Evolutionary conservation across 2,113 vertebrate species (phyloP).

Genomic region (Prochilodus magdalenae): DNA sequence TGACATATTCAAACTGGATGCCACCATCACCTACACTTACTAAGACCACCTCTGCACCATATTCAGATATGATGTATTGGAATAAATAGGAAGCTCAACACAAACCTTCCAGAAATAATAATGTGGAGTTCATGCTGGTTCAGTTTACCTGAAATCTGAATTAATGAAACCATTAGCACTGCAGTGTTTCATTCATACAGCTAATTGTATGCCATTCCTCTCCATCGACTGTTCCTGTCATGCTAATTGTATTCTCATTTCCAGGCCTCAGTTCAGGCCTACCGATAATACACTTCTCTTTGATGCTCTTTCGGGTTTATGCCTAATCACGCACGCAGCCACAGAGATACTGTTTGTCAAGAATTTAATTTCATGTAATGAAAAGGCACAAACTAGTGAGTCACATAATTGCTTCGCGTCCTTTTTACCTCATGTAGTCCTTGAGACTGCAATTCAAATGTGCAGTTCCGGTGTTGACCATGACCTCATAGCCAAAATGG

Average conservation of each 20-base stretch:
- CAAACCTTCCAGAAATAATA: not conserved
- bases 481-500: conserved; percentile 51
- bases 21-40: conserved; percentile 1
- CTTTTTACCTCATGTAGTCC: conserved; percentile 7
- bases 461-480: conserved; percentile 47
- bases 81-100: not conserved
- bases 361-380: conserved; percentile 35
- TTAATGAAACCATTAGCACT: not conserved
- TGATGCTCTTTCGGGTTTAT: conserved; percentile 17
- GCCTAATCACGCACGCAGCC: conserved; percentile 17
- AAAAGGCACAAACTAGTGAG: conserved; percentile 44
- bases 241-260: conserved; percentile 7
- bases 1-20: not conserved
- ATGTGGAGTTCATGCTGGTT: not conserved
- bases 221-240: not conserved
- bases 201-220: not conserved
- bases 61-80: not conserved
- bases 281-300: conserved; percentile 5
- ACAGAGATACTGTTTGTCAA: conserved; percentile 4
- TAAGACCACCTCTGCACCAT: not conserved
- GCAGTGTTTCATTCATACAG: not conserved
- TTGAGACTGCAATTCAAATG: conserved; percentile 45
- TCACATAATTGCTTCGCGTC: conserved; percentile 53
- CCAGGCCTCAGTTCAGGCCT: not conserved
- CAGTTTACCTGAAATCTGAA: not conserved